Evolutionary conservation across 2,797 vertebrate species (phyloP), one percentile per base, ranked within the genome.

Genomic region (Onychomys arenicola): DNA sequence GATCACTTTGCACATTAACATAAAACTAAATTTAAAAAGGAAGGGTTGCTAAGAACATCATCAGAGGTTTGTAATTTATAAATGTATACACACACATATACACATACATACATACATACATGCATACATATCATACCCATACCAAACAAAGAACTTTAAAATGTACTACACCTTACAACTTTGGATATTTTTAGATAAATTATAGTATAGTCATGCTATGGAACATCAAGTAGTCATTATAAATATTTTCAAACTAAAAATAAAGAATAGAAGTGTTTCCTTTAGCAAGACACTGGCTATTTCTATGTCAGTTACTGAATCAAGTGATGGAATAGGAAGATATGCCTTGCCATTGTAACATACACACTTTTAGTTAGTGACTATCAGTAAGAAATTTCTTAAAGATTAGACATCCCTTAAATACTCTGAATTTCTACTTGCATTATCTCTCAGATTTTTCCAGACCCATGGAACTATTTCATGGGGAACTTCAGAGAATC

Each of bases 401-500:
- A 93, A 94, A 76, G 37, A 86, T 69, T 40, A 46, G 89, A 93
- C 92, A 65, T 96, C 91, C 49, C 46, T 29, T 37, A 75, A 83
- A 75, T 19, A 65, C 4, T 29, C 4, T n/a, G 94, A 73, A 93
- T 90, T 37, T 94, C 46, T 40, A 81, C 27, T 27, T 61, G 81
- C 8, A 76, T 73, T 65, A 63, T 65, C 59, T 97, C 65, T 86
- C 17, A 80, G 40, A 84, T 90, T 95, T 46, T 96, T 86, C 21
- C 7, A 91, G 80, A 76, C 40, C 9, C 81, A 16, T 43, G 19
- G 52, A 61, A 57, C 32, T 90, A 21, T 90, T 88, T 89, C 81
- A 80, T 67, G 63, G 43, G n/a, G 40, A 59, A 52, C 76, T 92
- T 97, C 81, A 83, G 84, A 95, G 78, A 67, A 57, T 49, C 49